These are phyloP conservation scores for Madoqua kirkii DNA, from an alignment of 2,113 vertebrate species.

Conservation along the genomic window DNA sequence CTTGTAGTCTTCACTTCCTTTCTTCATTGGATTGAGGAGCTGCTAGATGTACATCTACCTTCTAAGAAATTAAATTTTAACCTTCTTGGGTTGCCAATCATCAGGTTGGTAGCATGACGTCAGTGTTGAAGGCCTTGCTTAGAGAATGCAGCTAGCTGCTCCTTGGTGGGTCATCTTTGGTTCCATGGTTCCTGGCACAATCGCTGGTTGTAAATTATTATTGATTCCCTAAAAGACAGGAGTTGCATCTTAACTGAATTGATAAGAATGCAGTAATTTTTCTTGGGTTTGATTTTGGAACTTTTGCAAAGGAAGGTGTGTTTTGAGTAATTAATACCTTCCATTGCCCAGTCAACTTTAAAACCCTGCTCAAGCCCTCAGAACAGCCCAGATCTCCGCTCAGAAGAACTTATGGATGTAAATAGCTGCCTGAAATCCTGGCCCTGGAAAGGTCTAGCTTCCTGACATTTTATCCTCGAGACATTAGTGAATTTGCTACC, in stretches of 20 bases:
- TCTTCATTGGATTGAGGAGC: neutral
- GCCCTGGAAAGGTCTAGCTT: neutral
- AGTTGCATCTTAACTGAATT: neutral
- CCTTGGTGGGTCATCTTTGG: neutral
- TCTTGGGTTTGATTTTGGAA: constrained; percentile 21
- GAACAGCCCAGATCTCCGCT: neutral
- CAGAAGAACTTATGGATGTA: neutral
- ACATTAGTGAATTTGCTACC: neutral
- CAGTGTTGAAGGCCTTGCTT: neutral
- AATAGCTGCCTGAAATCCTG: neutral
- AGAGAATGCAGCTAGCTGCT: neutral
- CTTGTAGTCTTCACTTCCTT: neutral
- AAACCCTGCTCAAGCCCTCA: neutral
- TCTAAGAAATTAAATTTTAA: constrained; percentile 27
- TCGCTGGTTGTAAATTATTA: neutral
- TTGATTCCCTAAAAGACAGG: neutral
- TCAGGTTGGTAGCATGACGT: neutral
- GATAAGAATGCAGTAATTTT: neutral
- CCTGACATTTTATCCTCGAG: neutral
- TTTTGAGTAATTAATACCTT: neutral
- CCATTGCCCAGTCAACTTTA: neutral
- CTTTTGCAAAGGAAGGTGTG: neutral
- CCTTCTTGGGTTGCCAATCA: neutral
- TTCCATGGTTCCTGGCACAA: neutral
- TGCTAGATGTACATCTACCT: neutral